Base-by-base conservation (phyloP, 2,888 invertebrate genomes). In the Meliscaeva auricollis region DNA sequence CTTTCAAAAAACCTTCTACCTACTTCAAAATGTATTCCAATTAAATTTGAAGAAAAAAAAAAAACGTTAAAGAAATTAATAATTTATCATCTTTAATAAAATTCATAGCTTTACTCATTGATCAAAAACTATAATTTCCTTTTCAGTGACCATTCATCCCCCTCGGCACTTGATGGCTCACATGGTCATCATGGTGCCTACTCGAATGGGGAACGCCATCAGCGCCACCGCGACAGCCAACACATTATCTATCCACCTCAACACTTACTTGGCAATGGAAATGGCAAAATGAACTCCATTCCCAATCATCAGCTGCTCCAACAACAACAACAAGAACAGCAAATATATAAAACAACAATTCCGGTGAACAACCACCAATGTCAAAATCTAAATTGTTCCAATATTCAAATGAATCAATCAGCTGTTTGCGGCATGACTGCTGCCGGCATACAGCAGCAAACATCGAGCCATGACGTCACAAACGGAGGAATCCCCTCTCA, bases 281-380 rank as follows among this genome's bases (percentile, higher is more conserved):
- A 76, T 80, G 68, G 7, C 46, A 84, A 80, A 80, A 62, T 76
- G 80, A 80, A 84, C 26, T 11, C 58, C 3, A 11, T 46, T 66
- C 66, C 66, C 87, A 87, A 85, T 74, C 88, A 88, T 22, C 85
- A 87, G 17, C 87, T 84, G 6, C 58, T 13, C 8, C 54, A 52
- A 4, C 56, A 35, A 32, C 20, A 13, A 17, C 58, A 58, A 58
- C 87, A 82, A 17, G 83, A 87, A 73, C 70, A 88, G 64, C 88
- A 90, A 87, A 89, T 88, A 70, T 90, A 89, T 81, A 91, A 91
- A 88, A 91, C 91, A 84, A 91, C 91, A 58, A 91, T 91, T 88
- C 91, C 91, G 87, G 90, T 91, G 66, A 90, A 90, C 75, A 88
- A 87, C 58, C 87, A 68, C 78, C 82, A 83, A 79, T 88, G 88